phyloP scores from a whole-genome alignment of 2,888 invertebrate species.

The Ophion costatus region DNA sequence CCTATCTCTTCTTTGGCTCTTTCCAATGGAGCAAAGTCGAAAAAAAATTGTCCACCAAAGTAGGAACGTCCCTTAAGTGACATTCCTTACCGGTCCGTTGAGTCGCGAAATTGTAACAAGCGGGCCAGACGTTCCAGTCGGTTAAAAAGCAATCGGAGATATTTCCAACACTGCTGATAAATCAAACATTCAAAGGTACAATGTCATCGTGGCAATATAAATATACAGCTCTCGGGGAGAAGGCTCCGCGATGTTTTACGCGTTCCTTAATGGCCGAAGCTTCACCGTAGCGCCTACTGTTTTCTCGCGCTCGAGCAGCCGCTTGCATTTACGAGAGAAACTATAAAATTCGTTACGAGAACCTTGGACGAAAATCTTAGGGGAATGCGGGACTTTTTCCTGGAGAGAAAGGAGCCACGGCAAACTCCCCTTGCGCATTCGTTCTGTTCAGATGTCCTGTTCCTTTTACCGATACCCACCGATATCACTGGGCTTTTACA shows the following conservation, averaged over 20 bases:
- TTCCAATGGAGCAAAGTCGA: too few relatives aligned
- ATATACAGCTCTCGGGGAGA: background rate
- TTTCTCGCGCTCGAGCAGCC: conserved; percentile 14
- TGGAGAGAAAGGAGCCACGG: background rate
- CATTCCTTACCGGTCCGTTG: too few relatives aligned
- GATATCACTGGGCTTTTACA: conserved; percentile 64
- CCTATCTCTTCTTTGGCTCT: too few relatives aligned
- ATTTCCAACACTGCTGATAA: conserved; percentile 12
- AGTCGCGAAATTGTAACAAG: too few relatives aligned
- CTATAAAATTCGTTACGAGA: conserved; percentile 55
- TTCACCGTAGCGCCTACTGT: conserved; percentile 26
- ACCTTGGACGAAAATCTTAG: conserved; percentile 29
- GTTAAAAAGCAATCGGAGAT: too few relatives aligned
- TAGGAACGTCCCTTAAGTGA: too few relatives aligned
- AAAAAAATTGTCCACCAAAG: too few relatives aligned
- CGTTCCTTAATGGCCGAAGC: background rate
- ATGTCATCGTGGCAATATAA: background rate
- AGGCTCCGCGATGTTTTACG: background rate
- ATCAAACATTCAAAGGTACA: conserved; percentile 9
- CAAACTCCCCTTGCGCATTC: background rate
- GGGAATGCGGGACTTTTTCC: background rate
- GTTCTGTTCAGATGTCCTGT: conserved; percentile 6
- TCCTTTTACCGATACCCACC: conserved; percentile 43
- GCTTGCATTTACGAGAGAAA: conserved; percentile 59
- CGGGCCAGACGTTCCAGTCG: too few relatives aligned